A percentile compares a stretch with the other conserved stretches of the same genome.
These are phyloP conservation scores for Erpobdella octoculata DNA, from an alignment of 2,888 invertebrate species.

Conservation along the genomic window DNA sequence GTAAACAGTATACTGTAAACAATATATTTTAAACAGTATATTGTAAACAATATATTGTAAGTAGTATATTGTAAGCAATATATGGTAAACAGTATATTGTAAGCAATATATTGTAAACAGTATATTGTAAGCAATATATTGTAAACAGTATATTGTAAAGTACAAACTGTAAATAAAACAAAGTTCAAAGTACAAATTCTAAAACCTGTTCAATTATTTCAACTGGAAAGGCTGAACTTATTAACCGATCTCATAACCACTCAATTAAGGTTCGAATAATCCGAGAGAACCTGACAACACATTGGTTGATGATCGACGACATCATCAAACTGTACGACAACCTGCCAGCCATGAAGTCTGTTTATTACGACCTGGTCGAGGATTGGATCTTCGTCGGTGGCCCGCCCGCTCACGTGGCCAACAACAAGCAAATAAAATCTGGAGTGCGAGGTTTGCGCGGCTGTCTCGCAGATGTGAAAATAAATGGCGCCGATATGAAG, in stretches of 20 bases:
- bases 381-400: slow-evolving; percentile 69
- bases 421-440: slow-evolving; percentile 55
- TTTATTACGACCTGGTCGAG: slow-evolving; percentile 74
- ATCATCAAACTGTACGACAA: slow-evolving; percentile 42
- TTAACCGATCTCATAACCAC: not conserved
- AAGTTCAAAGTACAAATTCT: no score
- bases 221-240: no score
- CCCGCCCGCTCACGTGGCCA: slow-evolving; percentile 58
- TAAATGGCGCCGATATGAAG: slow-evolving; percentile 66
- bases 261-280: slow-evolving; percentile 46
- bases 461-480: slow-evolving; percentile 80
- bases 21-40: no score
- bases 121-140: no score
- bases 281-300: slow-evolving; percentile 74
- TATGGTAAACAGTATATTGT: no score
- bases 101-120: no score
- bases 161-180: no score
- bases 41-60: no score
- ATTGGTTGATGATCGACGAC: slow-evolving; percentile 82
- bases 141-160: no score
- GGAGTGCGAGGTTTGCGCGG: slow-evolving; percentile 70
- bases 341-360: slow-evolving; percentile 42
- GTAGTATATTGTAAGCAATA: no score
- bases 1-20: no score
- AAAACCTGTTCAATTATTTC: no score